Evolutionary conservation across 2,113 vertebrate genomes (phyloP), one percentile per base, ranked within the genome.

Genomic region (Nansenia antarctica): DNA sequence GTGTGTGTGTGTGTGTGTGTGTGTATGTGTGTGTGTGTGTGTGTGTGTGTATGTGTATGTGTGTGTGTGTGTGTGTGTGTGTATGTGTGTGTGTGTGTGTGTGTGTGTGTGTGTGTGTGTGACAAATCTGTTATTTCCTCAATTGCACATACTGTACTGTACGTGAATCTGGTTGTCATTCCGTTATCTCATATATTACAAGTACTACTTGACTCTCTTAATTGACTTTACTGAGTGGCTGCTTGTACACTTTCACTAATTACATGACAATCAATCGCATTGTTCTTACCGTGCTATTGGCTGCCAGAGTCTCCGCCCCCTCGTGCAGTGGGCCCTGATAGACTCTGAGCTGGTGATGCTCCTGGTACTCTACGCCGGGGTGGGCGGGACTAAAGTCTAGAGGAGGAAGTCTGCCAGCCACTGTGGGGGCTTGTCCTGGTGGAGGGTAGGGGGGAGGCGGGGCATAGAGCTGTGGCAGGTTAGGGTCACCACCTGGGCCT

Each of bases 381-480:
- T 91, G 92, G 27, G 86, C 84, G 2, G 89, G 61, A 63, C 73
- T 85, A 31, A 92, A 93, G 37, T 93, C 92, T 2, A 93, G 83
- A n/a, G 91, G 76, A 5, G 86, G 74, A 24, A 93, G 85, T 52
- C 91, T 82, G 63, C 89, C 86, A 1, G 77, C 77, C 7, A 88
- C 57, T n/a, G 85, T 69, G 52, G 89, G 84, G 24, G 86, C 87
- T 82, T 93, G 92, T 69, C 87, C 87, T 26, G 90, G 87, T 6
- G 90, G 86, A 1, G 92, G 89, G 69, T 92, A 93, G 3, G 92
- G 76, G 39, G 92, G 88, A 24, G 92, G 88, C 9, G 86, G 88
- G 67, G 89, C 92, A 1, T 92, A 93, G 58, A 93, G 89, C 87
- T 91, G 92, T 0, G 90, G 67, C 26, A 93, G 87, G 82, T 87